These are phyloP conservation scores for Nomada lathburiana DNA, from an alignment of 2,888 invertebrate genomes.

Conservation along the genomic window DNA sequence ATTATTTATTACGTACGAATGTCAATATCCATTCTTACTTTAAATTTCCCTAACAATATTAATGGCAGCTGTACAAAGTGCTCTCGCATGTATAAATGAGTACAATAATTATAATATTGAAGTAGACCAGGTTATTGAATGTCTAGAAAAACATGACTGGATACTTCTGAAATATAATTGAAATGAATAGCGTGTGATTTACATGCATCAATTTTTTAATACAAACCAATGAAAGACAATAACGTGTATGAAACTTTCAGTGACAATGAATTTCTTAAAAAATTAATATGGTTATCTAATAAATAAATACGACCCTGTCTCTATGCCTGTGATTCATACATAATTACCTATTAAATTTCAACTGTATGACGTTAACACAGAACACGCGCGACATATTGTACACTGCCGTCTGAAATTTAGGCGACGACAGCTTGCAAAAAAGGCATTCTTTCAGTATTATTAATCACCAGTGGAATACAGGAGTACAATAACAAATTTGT, in stretches of 20 bases:
- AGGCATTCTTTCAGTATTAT: conserved; percentile 74
- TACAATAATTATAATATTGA: conserved; percentile 34
- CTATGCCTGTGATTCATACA: conserved; percentile 75
- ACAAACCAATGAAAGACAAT: conserved; percentile 20
- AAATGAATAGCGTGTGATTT: conserved; percentile 23
- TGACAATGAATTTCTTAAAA: conserved; percentile 19
- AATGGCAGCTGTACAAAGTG: conserved; percentile 67
- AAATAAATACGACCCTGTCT: conserved; percentile 73
- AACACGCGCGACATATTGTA: conserved; percentile 69
- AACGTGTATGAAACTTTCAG: conserved; percentile 29
- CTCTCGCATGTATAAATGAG: conserved; percentile 52
- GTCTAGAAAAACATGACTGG: conserved; percentile 43
- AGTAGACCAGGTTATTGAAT: conserved; percentile 38
- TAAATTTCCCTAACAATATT: conserved; percentile 57
- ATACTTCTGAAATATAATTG: conserved; percentile 39
- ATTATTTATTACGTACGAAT: conserved; percentile 52
- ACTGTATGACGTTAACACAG: conserved; percentile 73
- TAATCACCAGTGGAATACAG: conserved; percentile 65
- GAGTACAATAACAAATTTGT: conserved; percentile 71
- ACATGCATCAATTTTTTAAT: conserved; percentile 31
- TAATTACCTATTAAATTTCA: conserved; percentile 70
- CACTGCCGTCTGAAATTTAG: conserved; percentile 60
- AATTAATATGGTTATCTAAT: conserved; percentile 30
- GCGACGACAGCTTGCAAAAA: conserved; percentile 73
- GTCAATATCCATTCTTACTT: conserved; percentile 51